Evolutionary conservation across 1,140 invertebrate species (phyloP), one percentile per base, ranked within the genome.

Genomic region (Pararge aegeria): DNA sequence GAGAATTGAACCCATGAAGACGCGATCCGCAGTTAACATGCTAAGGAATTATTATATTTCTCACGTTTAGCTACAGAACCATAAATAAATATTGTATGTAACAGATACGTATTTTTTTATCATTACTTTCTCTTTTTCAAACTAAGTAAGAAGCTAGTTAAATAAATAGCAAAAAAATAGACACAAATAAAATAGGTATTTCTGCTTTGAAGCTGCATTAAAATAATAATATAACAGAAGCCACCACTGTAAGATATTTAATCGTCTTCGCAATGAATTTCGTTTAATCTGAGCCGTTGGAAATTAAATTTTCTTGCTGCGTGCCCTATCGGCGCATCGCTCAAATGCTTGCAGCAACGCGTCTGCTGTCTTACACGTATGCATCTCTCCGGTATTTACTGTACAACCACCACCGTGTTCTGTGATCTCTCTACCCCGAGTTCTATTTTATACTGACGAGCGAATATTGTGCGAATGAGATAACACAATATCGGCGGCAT

Each of bases 231-330:
- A 57, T 38, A 57, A 51, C 42, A 61, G 58, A 42, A 57, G 10
- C 29, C 29, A 30, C 29, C 49, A 66, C 55, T 50, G 54, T 51
- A 60, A 64, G 56, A 74, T 69, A 63, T 78, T 68, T 74, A 58
- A 65, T 65, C 57, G 50, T 21, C 29, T 37, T 61, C 55, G 68
- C 68, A 74, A 76, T 78, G 68, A 74, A 82, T 82, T 81, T 71
- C 75, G 61, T 75, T 81, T 84, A 76, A 84, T 81, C 76, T 75
- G 67, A 73, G 71, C 66, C 71, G 75, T 64, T 75, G 71, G 68
- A 83, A 79, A 83, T 84, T 66, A 81, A 84, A 84, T 84, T 84
- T 77, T 78, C 77, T 78, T 63, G 71, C 68, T 78, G 79, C 79
- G 79, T 84, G 76, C 81, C 78, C 70, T 80, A 82, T 82, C 78